Evolutionary conservation across 2,888 invertebrate species (phyloP).

Genomic region (Campoplex capitator): DNA sequence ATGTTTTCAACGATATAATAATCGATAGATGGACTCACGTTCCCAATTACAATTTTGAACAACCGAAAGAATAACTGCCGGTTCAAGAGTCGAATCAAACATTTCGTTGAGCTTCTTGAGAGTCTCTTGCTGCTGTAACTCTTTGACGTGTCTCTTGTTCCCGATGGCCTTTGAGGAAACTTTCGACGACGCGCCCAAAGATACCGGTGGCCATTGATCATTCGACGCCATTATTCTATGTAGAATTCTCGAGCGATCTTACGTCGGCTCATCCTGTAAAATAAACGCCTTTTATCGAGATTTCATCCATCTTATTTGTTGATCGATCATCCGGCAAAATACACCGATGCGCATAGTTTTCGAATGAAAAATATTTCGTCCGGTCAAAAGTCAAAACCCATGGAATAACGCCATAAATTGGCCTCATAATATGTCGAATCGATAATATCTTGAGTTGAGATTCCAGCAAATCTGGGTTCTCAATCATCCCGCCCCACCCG

Average conservation of each 20-base stretch:
- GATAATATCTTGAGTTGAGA: background rate
- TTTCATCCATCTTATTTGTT: background rate
- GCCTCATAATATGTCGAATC: too few species aligned
- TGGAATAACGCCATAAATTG: background rate
- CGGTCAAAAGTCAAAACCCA: background rate
- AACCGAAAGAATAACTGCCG: constrained; percentile 77
- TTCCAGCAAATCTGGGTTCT: background rate
- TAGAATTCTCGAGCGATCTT: constrained; percentile 3
- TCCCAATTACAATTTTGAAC: constrained; percentile 78
- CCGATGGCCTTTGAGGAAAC: constrained; percentile 62
- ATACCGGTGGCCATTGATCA: constrained; percentile 72
- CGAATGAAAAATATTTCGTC: background rate
- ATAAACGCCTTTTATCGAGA: background rate
- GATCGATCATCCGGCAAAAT: background rate
- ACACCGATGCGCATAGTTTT: background rate
- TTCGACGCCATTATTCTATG: constrained; percentile 73
- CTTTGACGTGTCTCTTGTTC: constrained; percentile 64
- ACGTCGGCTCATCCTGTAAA: constrained; percentile 3
- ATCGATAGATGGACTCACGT: constrained; percentile 72
- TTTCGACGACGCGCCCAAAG: constrained; percentile 56
- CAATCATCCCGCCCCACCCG: background rate
- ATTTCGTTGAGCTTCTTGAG: constrained; percentile 75
- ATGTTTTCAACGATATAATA: background rate
- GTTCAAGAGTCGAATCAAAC: constrained; percentile 77
- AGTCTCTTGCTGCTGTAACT: constrained; percentile 71